Conservation (phyloP, 2,888 invertebrate genomes). For the Caprella mutica region DNA sequence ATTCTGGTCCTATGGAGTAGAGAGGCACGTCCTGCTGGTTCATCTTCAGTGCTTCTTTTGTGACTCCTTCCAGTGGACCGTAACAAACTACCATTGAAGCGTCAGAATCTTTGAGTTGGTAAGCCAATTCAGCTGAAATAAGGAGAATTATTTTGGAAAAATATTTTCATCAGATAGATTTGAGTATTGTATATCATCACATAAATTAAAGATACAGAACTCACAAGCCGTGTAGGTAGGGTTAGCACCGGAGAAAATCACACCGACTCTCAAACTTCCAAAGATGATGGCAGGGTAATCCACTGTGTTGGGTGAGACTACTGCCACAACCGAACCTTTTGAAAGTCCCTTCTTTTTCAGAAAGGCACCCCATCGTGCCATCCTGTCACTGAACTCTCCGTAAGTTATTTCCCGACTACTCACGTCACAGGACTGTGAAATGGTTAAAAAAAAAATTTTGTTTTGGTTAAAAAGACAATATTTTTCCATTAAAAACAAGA, state of each 20-base stretch:
- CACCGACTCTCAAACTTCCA: constrained; percentile 57
- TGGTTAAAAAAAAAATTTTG: too few relatives aligned
- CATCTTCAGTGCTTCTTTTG: constrained; percentile 11
- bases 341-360: constrained; percentile 40
- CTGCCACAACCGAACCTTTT: background rate
- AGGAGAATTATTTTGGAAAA: too few relatives aligned
- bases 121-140: constrained; percentile 26
- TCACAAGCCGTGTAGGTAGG: constrained; percentile 5
- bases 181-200: too few relatives aligned
- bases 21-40: background rate
- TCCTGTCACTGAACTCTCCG: constrained; percentile 36
- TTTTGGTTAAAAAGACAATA: too few relatives aligned
- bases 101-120: constrained; percentile 18
- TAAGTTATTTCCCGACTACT: constrained; percentile 62
- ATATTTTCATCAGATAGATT: too few relatives aligned
- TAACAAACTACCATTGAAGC: constrained; percentile 16
- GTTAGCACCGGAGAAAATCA: constrained; percentile 43
- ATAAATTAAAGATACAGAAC: too few relatives aligned
- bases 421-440: too few relatives aligned
- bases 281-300: constrained; percentile 1
- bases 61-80: constrained; percentile 11
- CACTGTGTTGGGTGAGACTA: background rate
- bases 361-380: background rate
- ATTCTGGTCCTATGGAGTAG: background rate
- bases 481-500: too few relatives aligned